A percentile compares a stretch with the other conserved stretches of the same genome.
phyloP scores from a whole-genome alignment of 2,888 invertebrate genomes.

The Agonopterix heracliana region DNA sequence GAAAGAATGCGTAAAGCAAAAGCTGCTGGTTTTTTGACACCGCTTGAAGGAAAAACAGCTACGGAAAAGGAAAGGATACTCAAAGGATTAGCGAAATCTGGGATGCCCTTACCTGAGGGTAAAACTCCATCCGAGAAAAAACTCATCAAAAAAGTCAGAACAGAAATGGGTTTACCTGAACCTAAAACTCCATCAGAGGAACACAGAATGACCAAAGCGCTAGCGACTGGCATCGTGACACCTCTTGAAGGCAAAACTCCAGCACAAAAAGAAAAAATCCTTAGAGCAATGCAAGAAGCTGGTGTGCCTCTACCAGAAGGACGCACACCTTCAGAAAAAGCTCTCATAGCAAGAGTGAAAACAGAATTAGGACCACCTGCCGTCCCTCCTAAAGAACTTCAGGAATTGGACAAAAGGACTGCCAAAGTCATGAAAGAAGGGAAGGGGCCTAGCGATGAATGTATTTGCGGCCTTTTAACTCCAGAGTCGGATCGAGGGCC shows the following conservation, averaged over 20 bases:
- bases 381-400: slow-evolving; percentile 11
- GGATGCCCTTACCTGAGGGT: slow-evolving; percentile 27
- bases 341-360: slow-evolving; percentile 1
- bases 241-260: slow-evolving; percentile 24
- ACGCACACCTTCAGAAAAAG: slow-evolving; percentile 16
- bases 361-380: slow-evolving; percentile 4
- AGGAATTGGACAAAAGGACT: slow-evolving; percentile 22
- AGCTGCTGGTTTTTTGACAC: slow-evolving; percentile 18
- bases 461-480: slow-evolving; percentile 27
- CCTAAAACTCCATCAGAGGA: slow-evolving; percentile 23
- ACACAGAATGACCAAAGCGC: slow-evolving; percentile 6
- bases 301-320: slow-evolving; percentile 10
- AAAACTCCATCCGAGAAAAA: slow-evolving; percentile 25
- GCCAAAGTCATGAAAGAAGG: slow-evolving; percentile 27
- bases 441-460: slow-evolving; percentile 29
- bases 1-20: slow-evolving; percentile 17
- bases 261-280: slow-evolving; percentile 17
- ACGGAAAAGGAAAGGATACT: slow-evolving; percentile 26
- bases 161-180: slow-evolving; percentile 9
- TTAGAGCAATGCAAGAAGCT: slow-evolving; percentile 10
- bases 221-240: slow-evolving; percentile 18
- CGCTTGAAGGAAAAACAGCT: slow-evolving; percentile 23
- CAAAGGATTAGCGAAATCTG: slow-evolving; percentile 17
- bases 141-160: slow-evolving; percentile 18
- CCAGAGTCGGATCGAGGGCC: slow-evolving; percentile 15